phyloP scores from a whole-genome alignment of 2,113 vertebrate species.

The Nansenia antarctica region DNA sequence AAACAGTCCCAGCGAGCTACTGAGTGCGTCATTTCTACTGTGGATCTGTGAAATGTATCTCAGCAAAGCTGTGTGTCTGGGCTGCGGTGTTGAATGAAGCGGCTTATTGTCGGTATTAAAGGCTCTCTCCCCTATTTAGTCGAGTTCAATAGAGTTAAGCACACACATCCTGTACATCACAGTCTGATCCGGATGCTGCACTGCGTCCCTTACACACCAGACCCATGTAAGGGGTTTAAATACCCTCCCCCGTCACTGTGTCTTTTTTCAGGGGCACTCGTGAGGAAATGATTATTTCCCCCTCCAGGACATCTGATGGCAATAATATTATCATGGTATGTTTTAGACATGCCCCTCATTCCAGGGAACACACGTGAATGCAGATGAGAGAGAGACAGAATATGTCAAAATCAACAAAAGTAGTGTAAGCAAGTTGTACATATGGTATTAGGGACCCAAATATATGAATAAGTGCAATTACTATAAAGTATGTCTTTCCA shows the following conservation, averaged over 20 bases:
- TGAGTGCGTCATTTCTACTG: slow-evolving; percentile 44
- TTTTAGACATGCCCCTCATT: not conserved
- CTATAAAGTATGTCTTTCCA: no score
- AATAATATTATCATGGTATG: slow-evolving; percentile 60
- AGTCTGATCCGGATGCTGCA: slow-evolving; percentile 52
- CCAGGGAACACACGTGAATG: no score
- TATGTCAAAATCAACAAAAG: no score
- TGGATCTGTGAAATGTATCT: slow-evolving; percentile 32
- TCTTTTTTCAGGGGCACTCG: slow-evolving; percentile 57
- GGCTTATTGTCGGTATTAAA: slow-evolving; percentile 69
- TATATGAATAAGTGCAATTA: no score
- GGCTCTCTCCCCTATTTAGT: slow-evolving; percentile 64
- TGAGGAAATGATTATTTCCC: slow-evolving; percentile 62
- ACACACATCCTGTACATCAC: slow-evolving; percentile 57
- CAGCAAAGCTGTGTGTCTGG: slow-evolving; percentile 59
- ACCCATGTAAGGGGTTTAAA: slow-evolving; percentile 25
- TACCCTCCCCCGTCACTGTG: slow-evolving; percentile 33
- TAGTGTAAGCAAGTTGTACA: no score
- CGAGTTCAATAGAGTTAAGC: slow-evolving; percentile 58
- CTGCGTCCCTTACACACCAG: slow-evolving; percentile 18
- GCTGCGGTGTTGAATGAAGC: slow-evolving; percentile 48
- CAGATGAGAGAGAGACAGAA: no score
- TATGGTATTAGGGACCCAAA: no score
- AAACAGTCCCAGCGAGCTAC: not conserved
- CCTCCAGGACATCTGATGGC: slow-evolving; percentile 68